phyloP scores from a whole-genome alignment of 2,113 vertebrate genomes.

The Zosterops hypoxanthus region DNA sequence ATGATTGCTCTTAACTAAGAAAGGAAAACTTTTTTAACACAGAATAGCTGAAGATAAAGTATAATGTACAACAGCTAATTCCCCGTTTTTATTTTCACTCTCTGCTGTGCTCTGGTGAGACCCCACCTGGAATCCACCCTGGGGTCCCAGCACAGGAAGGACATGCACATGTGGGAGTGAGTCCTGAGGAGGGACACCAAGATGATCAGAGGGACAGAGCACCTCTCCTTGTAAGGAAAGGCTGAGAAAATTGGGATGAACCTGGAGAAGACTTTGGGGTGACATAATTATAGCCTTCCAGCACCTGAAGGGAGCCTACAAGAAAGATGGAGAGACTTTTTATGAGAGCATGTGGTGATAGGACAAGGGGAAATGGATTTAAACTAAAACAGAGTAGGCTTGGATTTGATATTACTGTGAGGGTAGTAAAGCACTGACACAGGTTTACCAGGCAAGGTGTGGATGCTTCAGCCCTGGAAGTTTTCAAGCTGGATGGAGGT shows the following conservation, averaged over 20 bases:
- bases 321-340: background rate
- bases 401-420: background rate
- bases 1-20: background rate
- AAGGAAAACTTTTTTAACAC: background rate
- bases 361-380: background rate
- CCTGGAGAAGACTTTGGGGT: background rate
- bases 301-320: background rate
- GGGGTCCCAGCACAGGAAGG: background rate
- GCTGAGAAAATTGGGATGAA: background rate
- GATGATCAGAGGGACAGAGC: background rate
- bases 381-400: background rate
- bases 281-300: background rate
- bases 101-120: background rate
- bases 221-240: background rate
- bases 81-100: background rate
- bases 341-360: background rate
- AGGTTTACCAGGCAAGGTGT: background rate
- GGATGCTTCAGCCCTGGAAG: background rate
- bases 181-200: background rate
- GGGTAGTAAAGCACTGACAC: background rate
- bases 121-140: background rate
- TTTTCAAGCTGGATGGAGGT: background rate
- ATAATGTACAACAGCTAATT: background rate
- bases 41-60: background rate
- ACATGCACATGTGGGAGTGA: rapidly evolving